Base-by-base conservation (phyloP, 1,140 invertebrate genomes). In the Cydia fagiglandana region DNA sequence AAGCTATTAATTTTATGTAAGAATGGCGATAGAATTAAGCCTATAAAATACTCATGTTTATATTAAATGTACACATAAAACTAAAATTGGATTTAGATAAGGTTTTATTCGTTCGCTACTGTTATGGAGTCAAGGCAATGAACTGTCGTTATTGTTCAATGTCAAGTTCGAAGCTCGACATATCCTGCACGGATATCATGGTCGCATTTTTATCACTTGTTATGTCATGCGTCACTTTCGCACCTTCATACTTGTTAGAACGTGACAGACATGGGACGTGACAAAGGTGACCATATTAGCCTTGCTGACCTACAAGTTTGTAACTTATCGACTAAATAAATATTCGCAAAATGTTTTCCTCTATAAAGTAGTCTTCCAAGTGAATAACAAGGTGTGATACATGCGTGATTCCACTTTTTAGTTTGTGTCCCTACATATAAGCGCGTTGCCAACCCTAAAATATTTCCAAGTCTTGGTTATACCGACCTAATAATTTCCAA, bases 51-150 rank as follows among this genome's bases (percentile, higher is more conserved):
- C 28, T 34, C 2, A 28, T 17, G 20, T 24, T 66, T 66, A 6
- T 45, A 73, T 41, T 50, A 41, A 45, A 73, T 45, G 24, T 20
- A 47, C 15, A 4, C n/a, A 73, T 73, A 24, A 30, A 73, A 12
- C 3, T 38, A 13, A 10, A 4, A 73, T 50, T 41, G 12, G 47
- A 73, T 53, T 50, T 73, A 73, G 73, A 50, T 50, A 73, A 47
- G 6, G 20, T 73, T 20, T 45, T 45, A 73, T 20, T 24, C 20
- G 13, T 15, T 24, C 15, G 45, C 15, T 45, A 20, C 15, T 73
- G 70, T 45, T 17, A 73, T 17, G 17, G 38, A 73, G 15, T 24
- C 17, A 45, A 38, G 30, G 15, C 66, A 28, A 34, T 34, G 30
- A 28, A n/a, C 38, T 45, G 24, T 20, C 24, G 56, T 64, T 28